Evolutionary conservation across 2,888 invertebrate genomes (phyloP).

Genomic region (Neoitamus cyanurus): DNA sequence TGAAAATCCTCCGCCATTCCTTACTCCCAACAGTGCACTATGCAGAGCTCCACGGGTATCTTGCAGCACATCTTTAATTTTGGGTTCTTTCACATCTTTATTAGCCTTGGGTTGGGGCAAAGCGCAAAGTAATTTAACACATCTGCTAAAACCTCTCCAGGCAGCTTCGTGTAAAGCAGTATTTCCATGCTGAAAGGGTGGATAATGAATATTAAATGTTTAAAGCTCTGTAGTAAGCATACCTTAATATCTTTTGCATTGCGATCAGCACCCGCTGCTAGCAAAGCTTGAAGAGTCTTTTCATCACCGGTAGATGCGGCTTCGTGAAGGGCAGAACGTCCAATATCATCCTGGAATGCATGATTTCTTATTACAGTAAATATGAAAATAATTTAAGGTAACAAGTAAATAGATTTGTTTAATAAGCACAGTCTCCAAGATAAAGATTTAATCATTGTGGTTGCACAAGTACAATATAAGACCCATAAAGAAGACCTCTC

Average conservation of each 20-base stretch:
- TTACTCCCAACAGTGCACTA: conserved; percentile 72
- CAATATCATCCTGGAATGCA: conserved; percentile 57
- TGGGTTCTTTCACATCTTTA: conserved; percentile 57
- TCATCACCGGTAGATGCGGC: conserved; percentile 61
- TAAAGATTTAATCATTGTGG: too few relatives aligned
- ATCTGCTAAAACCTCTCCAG: conserved; percentile 92
- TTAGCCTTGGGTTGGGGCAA: conserved; percentile 55
- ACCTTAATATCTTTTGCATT: conserved; percentile 60
- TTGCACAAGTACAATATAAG: too few relatives aligned
- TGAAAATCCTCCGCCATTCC: conserved; percentile 89
- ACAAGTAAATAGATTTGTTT: too few relatives aligned
- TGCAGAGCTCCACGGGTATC: conserved; percentile 68
- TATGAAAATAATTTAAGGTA: not conserved
- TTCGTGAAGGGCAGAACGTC: conserved; percentile 60
- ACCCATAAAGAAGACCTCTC: too few relatives aligned
- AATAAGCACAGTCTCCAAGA: too few relatives aligned
- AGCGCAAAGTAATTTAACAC: conserved; percentile 76
- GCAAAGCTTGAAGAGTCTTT: conserved; percentile 57
- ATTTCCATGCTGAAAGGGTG: conserved; percentile 83
- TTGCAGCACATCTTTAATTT: conserved; percentile 57
- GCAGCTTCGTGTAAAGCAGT: conserved; percentile 94
- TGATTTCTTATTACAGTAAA: too few relatives aligned
- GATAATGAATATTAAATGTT: not conserved
- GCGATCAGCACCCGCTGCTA: conserved; percentile 60
- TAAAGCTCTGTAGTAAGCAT: not conserved